A percentile compares a stretch with the other conserved stretches of the same genome.
phyloP scores from a whole-genome alignment of 2,888 invertebrate species.

The Melinaea menophilus region DNA sequence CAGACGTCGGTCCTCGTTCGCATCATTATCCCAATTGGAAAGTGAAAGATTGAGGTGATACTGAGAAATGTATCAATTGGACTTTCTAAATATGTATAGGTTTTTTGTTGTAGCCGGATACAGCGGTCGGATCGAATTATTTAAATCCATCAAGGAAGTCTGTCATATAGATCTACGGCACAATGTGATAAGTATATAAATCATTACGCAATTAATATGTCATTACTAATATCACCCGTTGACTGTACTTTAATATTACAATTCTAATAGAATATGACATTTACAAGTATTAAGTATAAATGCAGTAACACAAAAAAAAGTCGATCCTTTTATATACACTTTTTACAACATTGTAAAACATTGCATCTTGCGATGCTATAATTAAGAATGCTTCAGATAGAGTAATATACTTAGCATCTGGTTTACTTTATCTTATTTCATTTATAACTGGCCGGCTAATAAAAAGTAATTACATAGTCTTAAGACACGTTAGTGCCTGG shows the following conservation, averaged over 20 bases:
- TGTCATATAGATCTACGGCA: background rate
- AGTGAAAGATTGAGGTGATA: conserved; percentile 22
- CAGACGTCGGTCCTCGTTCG: background rate
- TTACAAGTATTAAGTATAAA: too few relatives aligned
- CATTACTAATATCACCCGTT: too few relatives aligned
- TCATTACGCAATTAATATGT: background rate
- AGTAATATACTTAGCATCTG: background rate
- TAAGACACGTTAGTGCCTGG: conserved; percentile 10
- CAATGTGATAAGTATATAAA: background rate
- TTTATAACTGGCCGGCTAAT: conserved; percentile 10
- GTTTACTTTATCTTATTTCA: conserved; percentile 5
- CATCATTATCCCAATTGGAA: conserved; percentile 18
- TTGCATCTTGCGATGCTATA: too few relatives aligned
- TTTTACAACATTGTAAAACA: too few relatives aligned
- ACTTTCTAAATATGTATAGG: conserved; percentile 24
- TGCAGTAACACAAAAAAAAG: too few relatives aligned
- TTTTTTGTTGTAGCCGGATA: conserved; percentile 16
- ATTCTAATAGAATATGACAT: too few relatives aligned
- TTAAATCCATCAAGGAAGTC: conserved; percentile 4
- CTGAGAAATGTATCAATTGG: conserved; percentile 17
- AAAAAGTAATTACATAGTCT: conserved; percentile 20
- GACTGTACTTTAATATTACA: too few relatives aligned
- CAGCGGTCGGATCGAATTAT: background rate
- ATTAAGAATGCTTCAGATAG: too few relatives aligned
- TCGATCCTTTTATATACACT: too few relatives aligned